These are phyloP conservation scores for Candoia aspera DNA, from an alignment of 2,113 vertebrate genomes.

Conservation along the genomic window DNA sequence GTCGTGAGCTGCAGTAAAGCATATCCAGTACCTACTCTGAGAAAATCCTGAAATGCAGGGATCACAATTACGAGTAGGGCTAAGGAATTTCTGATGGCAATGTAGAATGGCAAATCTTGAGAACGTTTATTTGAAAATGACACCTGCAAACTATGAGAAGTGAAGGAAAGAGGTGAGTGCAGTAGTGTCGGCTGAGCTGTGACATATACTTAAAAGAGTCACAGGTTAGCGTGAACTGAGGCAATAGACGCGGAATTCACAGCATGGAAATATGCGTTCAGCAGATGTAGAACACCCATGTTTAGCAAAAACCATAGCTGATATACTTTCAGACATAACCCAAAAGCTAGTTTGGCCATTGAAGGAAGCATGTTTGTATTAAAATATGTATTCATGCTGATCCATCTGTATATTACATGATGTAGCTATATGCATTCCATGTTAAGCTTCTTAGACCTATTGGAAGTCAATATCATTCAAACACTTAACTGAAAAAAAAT, in stretches of 20 bases:
- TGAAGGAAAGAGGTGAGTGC: neutral
- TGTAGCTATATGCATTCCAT: neutral
- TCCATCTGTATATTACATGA: neutral
- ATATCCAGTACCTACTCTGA: no score
- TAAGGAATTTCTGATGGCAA: neutral
- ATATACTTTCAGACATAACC: neutral
- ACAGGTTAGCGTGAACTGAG: neutral
- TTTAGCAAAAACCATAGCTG: neutral
- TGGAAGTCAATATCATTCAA: neutral
- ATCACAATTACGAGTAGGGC: neutral
- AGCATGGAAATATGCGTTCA: neutral
- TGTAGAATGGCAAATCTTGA: neutral
- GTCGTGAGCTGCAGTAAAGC: neutral
- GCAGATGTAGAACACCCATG: constrained; percentile 2
- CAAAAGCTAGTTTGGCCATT: neutral
- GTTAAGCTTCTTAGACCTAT: neutral
- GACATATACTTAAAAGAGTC: constrained; percentile 1
- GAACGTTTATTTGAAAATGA: neutral
- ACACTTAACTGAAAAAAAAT: neutral
- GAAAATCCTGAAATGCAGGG: neutral
- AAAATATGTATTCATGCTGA: neutral
- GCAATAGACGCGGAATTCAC: neutral
- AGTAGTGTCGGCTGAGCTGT: neutral
- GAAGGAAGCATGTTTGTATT: neutral
- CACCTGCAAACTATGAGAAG: neutral